A percentile compares a stretch with the other conserved stretches of the same genome.
These are phyloP conservation scores for Mechanitis messenoides DNA, from an alignment of 2,888 invertebrate genomes.

Conservation along the genomic window DNA sequence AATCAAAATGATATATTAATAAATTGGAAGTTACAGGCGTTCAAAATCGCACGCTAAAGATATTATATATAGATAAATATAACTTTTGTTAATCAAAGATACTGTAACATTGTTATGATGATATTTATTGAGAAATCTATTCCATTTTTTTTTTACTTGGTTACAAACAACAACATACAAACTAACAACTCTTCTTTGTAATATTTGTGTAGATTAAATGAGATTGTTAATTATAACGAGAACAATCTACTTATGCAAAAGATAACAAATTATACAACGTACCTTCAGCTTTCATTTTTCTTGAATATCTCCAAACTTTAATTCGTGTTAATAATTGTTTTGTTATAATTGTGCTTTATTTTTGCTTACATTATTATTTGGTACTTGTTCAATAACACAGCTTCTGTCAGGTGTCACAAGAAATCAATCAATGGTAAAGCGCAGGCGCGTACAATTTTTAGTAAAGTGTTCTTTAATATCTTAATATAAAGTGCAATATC, in stretches of 20 bases:
- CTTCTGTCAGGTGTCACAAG: conserved; percentile 42
- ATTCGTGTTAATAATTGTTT: conserved; percentile 12
- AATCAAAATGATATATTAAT: too few species aligned
- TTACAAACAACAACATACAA: too few species aligned
- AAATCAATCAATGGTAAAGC: conserved; percentile 68
- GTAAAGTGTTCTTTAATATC: conserved; percentile 28
- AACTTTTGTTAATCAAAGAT: not conserved
- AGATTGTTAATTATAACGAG: too few species aligned
- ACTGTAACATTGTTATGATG: too few species aligned
- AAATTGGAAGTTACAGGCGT: too few species aligned
- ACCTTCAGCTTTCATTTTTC: conserved; percentile 55
- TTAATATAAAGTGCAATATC: conserved; percentile 19
- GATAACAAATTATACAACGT: conserved; percentile 24
- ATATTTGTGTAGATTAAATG: too few species aligned
- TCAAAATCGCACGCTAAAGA: too few species aligned
- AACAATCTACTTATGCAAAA: too few species aligned
- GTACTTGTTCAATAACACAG: conserved; percentile 17
- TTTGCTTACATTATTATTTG: conserved; percentile 17
- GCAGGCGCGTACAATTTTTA: conserved; percentile 50
- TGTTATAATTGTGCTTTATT: conserved; percentile 19
- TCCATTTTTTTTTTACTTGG: too few species aligned
- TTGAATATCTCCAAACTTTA: conserved; percentile 25
- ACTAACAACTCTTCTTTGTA: too few species aligned
- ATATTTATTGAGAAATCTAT: too few species aligned
- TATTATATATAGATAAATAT: not conserved